These are phyloP conservation scores for Corydoras maculifer DNA, from an alignment of 2,113 vertebrate genomes.

Conservation along the genomic window DNA sequence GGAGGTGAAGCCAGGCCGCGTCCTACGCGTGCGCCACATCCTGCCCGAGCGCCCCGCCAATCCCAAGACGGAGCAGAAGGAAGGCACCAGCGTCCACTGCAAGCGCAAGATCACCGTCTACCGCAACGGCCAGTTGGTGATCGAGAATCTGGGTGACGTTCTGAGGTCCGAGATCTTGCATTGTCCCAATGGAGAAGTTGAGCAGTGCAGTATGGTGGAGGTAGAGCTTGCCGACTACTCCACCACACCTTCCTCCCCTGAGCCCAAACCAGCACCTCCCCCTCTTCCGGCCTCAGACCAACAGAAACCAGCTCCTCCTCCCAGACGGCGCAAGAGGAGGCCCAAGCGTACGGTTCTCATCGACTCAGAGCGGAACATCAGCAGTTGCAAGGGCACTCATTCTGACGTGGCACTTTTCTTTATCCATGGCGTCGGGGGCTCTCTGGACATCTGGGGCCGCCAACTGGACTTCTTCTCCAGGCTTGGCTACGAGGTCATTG, in stretches of 20 bases:
- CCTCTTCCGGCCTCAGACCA: constrained; percentile 21
- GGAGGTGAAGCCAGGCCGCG: constrained; percentile 89
- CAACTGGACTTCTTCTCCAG: constrained; percentile 90
- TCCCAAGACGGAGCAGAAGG: constrained; percentile 43
- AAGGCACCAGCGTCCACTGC: constrained; percentile 68
- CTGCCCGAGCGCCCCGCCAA: constrained; percentile 54
- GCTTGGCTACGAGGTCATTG: constrained; percentile 93
- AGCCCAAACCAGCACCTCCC: constrained; percentile 51
- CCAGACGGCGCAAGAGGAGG: constrained; percentile 68
- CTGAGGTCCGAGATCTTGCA: constrained; percentile 79
- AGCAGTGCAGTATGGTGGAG: constrained; percentile 72
- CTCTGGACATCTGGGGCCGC: constrained; percentile 92
- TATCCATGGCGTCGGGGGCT: constrained; percentile 89
- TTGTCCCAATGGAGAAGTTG: constrained; percentile 71
- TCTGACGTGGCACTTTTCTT: constrained; percentile 88
- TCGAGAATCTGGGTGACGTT: constrained; percentile 86
- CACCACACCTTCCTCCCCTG: constrained; percentile 53
- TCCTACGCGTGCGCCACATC: constrained; percentile 79
- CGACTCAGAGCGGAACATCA: constrained; percentile 81
- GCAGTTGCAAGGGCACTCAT: constrained; percentile 86
- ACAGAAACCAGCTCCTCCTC: constrained; percentile 59
- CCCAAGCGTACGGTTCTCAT: constrained; percentile 83
- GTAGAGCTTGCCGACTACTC: constrained; percentile 73
- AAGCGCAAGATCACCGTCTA: constrained; percentile 88
- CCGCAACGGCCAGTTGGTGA: constrained; percentile 87